Conservation (phyloP, 2,797 vertebrate genomes). For the Gila robusta region DNA sequence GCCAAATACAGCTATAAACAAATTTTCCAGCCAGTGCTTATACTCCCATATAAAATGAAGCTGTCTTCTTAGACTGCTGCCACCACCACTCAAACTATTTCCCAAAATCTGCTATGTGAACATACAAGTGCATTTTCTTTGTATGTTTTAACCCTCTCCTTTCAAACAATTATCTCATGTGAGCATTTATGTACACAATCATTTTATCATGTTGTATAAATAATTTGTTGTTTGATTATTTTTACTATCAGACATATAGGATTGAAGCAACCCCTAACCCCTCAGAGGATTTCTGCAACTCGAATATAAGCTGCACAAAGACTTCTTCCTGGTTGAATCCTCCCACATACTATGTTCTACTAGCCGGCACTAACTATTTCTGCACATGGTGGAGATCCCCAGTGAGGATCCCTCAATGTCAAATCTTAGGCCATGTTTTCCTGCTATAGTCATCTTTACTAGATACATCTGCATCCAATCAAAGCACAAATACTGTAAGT, state of each 20-base stretch:
- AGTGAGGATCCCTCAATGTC: slow-evolving; percentile 64
- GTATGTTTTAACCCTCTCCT: background rate
- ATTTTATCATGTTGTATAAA: background rate
- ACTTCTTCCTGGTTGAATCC: slow-evolving; percentile 67
- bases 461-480: slow-evolving; percentile 56
- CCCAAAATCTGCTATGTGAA: background rate
- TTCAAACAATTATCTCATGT: background rate
- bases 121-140: background rate
- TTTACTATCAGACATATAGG: background rate
- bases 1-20: slow-evolving; percentile 74
- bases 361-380: slow-evolving; percentile 57
- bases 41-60: slow-evolving; percentile 60
- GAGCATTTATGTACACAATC: background rate
- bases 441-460: slow-evolving; percentile 72
- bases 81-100: slow-evolving; percentile 22
- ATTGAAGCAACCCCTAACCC: background rate
- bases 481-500: slow-evolving; percentile 61
- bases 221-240: background rate
- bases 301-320: slow-evolving; percentile 63
- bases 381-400: slow-evolving; percentile 57
- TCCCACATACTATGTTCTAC: slow-evolving; percentile 61
- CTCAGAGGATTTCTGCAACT: slow-evolving; percentile 52
- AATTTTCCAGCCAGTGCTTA: slow-evolving; percentile 66
- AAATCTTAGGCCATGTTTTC: slow-evolving; percentile 65
- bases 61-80: slow-evolving; percentile 23